phyloP scores from a whole-genome alignment of 2,797 vertebrate genomes.

The Crotalus adamanteus region DNA sequence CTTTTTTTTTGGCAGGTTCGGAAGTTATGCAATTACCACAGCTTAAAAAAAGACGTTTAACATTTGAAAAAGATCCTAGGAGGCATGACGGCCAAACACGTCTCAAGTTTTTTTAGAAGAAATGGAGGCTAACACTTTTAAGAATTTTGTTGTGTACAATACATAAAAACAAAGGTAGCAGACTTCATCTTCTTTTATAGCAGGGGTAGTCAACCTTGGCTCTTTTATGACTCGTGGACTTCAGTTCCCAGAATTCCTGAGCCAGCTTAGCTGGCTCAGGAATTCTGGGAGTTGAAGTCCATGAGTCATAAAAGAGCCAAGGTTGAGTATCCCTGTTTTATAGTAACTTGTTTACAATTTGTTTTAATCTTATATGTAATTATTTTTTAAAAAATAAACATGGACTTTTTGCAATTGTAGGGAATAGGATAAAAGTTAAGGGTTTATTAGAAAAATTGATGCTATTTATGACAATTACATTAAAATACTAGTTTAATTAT shows the following conservation, averaged over 20 bases:
- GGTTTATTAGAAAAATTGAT: not conserved
- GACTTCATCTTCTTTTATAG: not conserved
- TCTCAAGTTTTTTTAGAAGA: slow-evolving; percentile 81
- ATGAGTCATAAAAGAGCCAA: too few species aligned
- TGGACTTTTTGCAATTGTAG: not conserved
- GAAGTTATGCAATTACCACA: slow-evolving; percentile 64
- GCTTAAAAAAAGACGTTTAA: slow-evolving; percentile 78
- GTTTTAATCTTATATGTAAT: not conserved
- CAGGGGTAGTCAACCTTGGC: too few species aligned
- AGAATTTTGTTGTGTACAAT: not conserved
- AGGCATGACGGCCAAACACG: slow-evolving; percentile 89
- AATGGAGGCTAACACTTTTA: not conserved
- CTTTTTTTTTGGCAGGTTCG: slow-evolving; percentile 50
- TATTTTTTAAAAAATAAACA: not conserved
- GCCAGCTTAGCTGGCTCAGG: too few species aligned
- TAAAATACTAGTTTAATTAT: not conserved
- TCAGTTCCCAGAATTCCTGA: too few species aligned
- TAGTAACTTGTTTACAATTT: not conserved
- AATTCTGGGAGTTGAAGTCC: too few species aligned
- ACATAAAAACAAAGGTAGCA: not conserved
- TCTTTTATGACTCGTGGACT: too few species aligned
- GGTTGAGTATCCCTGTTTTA: not conserved
- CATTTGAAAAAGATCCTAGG: slow-evolving; percentile 86
- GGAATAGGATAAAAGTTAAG: slow-evolving; percentile 1
- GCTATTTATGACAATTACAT: not conserved